Conservation (phyloP, 2,888 invertebrate species). For the Brachyptera risi region DNA sequence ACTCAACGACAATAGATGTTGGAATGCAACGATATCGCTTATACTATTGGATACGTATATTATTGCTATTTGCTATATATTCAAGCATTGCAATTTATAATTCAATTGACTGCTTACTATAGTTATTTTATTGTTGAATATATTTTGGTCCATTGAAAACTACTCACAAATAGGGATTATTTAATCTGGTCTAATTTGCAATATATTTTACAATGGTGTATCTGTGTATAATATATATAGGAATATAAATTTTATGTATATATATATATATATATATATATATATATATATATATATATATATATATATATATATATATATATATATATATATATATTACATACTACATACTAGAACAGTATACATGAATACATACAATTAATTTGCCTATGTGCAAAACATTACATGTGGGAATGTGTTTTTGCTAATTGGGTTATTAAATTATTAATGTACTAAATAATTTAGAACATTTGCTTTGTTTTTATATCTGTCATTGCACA, state of each 20-base stretch:
- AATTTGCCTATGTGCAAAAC: neutral
- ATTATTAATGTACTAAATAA: constrained; percentile 26
- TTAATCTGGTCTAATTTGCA: neutral
- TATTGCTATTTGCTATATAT: neutral
- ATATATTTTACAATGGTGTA: neutral
- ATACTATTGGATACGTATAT: neutral
- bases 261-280: too few species aligned
- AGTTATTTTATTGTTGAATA: neutral
- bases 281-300: too few species aligned
- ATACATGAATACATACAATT: neutral
- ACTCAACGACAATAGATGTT: neutral
- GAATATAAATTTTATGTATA: too few species aligned
- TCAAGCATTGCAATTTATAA: neutral
- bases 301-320: too few species aligned
- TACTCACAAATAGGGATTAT: neutral
- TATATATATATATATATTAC: neutral
- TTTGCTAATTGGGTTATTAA: constrained; percentile 10
- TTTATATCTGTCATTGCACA: constrained; percentile 25
- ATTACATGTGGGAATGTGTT: neutral
- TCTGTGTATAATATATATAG: neutral
- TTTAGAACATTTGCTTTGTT: constrained; percentile 32
- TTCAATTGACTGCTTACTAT: neutral
- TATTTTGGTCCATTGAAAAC: neutral
- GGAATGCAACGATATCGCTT: too few species aligned
- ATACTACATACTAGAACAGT: neutral